Evolutionary conservation across 30 jellyfish, hydroid and myxozoan genomes (phyloP), one percentile per base, ranked within the genome.

Genomic region (Pelagia noctiluca): DNA sequence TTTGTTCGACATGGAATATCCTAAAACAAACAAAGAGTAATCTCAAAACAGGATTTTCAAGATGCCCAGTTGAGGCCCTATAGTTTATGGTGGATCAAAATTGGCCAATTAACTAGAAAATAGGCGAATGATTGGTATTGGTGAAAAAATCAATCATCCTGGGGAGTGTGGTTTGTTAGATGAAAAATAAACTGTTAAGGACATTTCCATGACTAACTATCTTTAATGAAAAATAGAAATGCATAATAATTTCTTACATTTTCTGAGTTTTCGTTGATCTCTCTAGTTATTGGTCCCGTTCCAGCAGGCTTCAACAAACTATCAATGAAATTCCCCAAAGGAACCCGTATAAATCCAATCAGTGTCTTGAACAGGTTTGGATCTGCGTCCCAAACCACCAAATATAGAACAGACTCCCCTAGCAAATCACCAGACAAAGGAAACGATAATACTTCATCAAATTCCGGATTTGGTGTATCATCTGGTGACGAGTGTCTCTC

Each of bases 401-500:
- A 85, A 24, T 82, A 50, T 85, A 91, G 38, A 18, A 50, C 36
- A 0, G 95, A 38, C 0, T 70, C 94, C 1, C 84, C 71, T 13
- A 91, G 83, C 57, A 49, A 61, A 38, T 71, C 53, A n/a, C 46
- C 83, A 0, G 42, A 52, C 62, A 91, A 4, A 16, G 88, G 79
- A 63, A 91, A 85, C 13, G 96, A 60, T 21, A 85, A 63, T 1
- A 85, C 96, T 86, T 91, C 96, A 50, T 91, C 98, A 66, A 85
- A 91, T 72, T 83, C 95, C 0, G 98, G 98, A 69, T 91, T 86
- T 16, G 98, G 96, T 23, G 98, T 88, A 34, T 91, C 98, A 68
- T 91, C 98, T 0, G 95, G 96, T n/a, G 90, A 79, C 63, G 98
- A 91, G 12, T 86, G 87, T 22, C 68, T 86, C 75, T 91, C 98